Base-by-base conservation (phyloP, 2,113 vertebrate genomes). In the Macrotus californicus region DNA sequence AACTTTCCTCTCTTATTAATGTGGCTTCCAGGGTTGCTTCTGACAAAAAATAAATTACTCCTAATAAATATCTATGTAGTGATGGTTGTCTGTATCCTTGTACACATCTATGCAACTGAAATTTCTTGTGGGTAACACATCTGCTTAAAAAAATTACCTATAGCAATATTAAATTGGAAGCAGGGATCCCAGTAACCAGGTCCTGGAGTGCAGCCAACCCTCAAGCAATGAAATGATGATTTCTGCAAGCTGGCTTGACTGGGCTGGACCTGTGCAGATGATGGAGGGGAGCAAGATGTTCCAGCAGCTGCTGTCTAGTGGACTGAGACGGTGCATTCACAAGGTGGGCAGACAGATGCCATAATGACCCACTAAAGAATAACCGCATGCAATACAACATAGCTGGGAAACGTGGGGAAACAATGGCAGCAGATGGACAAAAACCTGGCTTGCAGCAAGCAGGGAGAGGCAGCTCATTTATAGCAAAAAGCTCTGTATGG, bases 291-390 rank as follows among this genome's bases (percentile, higher is more conserved):
- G 88, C 95, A 87, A 90, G 90, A 73, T 91, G 91, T 76, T 66
- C 69, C 34, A 79, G 96, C 96, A 97, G 96, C 97, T 97, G 97
- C 95, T 95, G 95, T 72, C 95, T 92, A 64, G 56, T 91, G 96
- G 94, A 82, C 88, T 83, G 93, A 95, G 93, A 94, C 69, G 10
- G 91, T 79, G 87, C 82, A 54, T 59, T 52, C 96, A 94, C 95
- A 97, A 97, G 97, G 95, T 97, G 96, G 91, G 95, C 86, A 96
- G 95, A 93, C 96, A 97, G 96, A 97, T 97, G 96, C 95, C 48
- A 4, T 96, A 95, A 96, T 95, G 95, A 94, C 95, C 93, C 96
- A 84, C 96, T 89, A 11, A 96, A 96, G 96, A 94, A 96, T 96
- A 95, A 66, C 92, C 15, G 1, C 75, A 10, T 72, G 88, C 93